Evolutionary conservation across 2,888 invertebrate genomes (phyloP).

Genomic region (Nezara viridula): DNA sequence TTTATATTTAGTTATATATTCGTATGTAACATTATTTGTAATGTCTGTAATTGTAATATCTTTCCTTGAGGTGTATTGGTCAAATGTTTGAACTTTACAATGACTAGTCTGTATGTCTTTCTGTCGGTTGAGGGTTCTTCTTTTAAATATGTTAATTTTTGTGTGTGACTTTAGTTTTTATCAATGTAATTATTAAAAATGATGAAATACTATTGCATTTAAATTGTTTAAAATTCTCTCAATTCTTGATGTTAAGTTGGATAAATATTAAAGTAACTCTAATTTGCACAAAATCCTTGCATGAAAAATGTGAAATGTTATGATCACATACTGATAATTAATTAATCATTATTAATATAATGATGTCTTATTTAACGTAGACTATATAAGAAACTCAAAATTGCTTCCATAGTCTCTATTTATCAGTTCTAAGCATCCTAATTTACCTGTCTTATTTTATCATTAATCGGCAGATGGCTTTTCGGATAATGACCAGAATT

Average conservation of each 20-base stretch:
- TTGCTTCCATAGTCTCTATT: too few relatives aligned
- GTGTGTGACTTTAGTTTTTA: not conserved
- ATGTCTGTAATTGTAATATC: not conserved
- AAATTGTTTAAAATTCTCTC: not conserved
- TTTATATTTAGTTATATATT: not conserved
- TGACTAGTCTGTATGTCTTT: not conserved
- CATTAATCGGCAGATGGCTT: too few relatives aligned
- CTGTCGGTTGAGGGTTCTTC: constrained; percentile 15
- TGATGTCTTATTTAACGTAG: too few relatives aligned
- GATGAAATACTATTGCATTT: not conserved
- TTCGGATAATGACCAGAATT: too few relatives aligned
- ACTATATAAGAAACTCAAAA: too few relatives aligned
- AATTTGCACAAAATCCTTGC: constrained; percentile 10
- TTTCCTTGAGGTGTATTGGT: constrained; percentile 32
- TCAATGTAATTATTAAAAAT: not conserved
- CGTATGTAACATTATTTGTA: constrained; percentile 35
- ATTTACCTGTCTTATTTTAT: too few relatives aligned
- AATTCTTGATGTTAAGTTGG: not conserved
- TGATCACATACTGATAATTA: too few relatives aligned
- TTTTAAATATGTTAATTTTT: not conserved
- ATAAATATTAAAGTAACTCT: not conserved
- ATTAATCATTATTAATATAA: not conserved
- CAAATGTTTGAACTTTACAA: constrained; percentile 35
- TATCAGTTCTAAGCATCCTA: too few relatives aligned
- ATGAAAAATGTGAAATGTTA: not conserved